Conservation (phyloP, 1,140 invertebrate species). For the Leucophenga varia region DNA sequence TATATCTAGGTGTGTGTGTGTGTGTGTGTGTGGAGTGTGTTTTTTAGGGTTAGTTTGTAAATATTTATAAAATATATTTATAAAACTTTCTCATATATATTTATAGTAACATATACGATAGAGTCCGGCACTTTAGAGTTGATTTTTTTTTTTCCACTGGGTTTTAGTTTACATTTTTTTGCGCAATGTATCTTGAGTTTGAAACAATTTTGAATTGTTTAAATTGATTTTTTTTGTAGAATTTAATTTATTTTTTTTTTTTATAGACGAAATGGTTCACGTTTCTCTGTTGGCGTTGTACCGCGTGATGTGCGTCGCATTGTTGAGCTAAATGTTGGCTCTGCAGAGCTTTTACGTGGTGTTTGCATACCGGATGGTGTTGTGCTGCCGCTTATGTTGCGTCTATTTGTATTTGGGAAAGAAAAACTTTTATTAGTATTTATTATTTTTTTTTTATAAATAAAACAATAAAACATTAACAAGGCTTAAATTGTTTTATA, state of each 20-base stretch:
- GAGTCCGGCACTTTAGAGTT: slow-evolving; percentile 25
- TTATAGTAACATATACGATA: too few relatives aligned
- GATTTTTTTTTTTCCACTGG: slow-evolving; percentile 9
- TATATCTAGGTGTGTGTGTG: neutral
- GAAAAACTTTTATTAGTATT: neutral
- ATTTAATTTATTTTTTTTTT: slow-evolving; percentile 13
- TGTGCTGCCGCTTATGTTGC: slow-evolving; percentile 51
- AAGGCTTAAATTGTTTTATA: neutral
- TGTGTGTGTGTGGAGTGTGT: neutral
- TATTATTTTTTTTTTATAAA: neutral
- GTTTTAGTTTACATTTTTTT: slow-evolving; percentile 30
- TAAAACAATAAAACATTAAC: slow-evolving; percentile 1
- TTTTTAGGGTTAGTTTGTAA: slow-evolving; percentile 3
- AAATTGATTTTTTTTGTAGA: slow-evolving; percentile 21
- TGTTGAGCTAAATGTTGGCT: slow-evolving; percentile 48
- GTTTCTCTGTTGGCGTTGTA: slow-evolving; percentile 63
- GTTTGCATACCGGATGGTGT: slow-evolving; percentile 56
- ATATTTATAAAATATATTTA: slow-evolving; percentile 5
- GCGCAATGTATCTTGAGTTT: neutral
- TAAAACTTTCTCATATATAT: slow-evolving; percentile 25
- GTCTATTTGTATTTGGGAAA: slow-evolving; percentile 21
- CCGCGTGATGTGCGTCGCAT: slow-evolving; percentile 58
- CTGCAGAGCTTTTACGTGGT: slow-evolving; percentile 50
- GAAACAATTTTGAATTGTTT: slow-evolving; percentile 20
- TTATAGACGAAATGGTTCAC: slow-evolving; percentile 69